Conservation (phyloP, 2,113 vertebrate genomes). For the pig (Sus scrofa) region T2T-Sscrofa CM000827.6:105792001-105792500, state of each 20-base stretch:
- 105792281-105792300: not conserved
- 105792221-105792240: not conserved
- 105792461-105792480: fast-evolving
- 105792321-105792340: not conserved
- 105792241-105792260: not conserved
- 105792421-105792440: fast-evolving
- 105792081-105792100: not conserved
- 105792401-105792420: fast-evolving
- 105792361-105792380: fast-evolving
- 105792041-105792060: not conserved
- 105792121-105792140: not conserved
- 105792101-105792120: not conserved
- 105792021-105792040: not conserved
- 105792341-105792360: not conserved
- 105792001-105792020: not conserved
- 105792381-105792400: not conserved
- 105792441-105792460: not conserved
- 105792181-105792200: not conserved
- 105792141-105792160: not conserved
- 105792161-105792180: not conserved
- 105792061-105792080: fast-evolving
- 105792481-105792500: not conserved
- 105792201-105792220: not conserved
- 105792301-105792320: slow-evolving; percentile 8
- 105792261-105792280: not conserved